Percentiles rank a stretch among this genome's conserved stretches.
phyloP scores from a whole-genome alignment of 2,113 vertebrate species.

The Calidris pugnax region DNA sequence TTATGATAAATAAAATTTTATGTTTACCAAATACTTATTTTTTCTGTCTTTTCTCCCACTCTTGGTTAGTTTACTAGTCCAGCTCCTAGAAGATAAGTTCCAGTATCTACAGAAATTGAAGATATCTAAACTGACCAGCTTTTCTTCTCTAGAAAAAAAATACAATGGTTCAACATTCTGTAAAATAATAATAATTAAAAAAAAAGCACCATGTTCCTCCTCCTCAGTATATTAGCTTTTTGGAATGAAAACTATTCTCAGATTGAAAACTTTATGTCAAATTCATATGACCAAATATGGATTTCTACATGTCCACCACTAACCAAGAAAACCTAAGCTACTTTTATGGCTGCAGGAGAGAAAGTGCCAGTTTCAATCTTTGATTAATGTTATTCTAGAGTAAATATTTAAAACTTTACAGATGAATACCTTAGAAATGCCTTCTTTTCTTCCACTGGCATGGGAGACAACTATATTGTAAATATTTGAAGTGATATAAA shows the following conservation, averaged over 20 bases:
- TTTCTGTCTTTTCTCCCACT: neutral
- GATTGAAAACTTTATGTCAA: neutral
- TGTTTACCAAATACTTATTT: neutral
- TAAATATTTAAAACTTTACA: neutral
- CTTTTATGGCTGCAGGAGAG: neutral
- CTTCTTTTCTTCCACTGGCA: neutral
- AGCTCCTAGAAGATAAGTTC: neutral
- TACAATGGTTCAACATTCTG: neutral
- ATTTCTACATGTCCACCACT: neutral
- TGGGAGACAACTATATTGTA: neutral
- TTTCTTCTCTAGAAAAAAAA: neutral
- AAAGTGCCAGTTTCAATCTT: neutral
- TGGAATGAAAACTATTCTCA: neutral
- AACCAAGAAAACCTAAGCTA: neutral
- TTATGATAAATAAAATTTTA: neutral
- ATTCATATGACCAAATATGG: neutral
- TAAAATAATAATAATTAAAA: neutral
- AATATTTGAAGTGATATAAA: neutral
- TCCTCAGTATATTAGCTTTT: neutral
- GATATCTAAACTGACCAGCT: neutral
- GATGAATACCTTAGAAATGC: neutral
- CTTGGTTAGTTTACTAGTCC: neutral
- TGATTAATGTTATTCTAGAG: neutral
- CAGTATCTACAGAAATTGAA: neutral
- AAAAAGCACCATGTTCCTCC: accelerated